Base-by-base conservation (phyloP, 2,797 vertebrate genomes). In the Poeciliopsis paucimaculata region DNA sequence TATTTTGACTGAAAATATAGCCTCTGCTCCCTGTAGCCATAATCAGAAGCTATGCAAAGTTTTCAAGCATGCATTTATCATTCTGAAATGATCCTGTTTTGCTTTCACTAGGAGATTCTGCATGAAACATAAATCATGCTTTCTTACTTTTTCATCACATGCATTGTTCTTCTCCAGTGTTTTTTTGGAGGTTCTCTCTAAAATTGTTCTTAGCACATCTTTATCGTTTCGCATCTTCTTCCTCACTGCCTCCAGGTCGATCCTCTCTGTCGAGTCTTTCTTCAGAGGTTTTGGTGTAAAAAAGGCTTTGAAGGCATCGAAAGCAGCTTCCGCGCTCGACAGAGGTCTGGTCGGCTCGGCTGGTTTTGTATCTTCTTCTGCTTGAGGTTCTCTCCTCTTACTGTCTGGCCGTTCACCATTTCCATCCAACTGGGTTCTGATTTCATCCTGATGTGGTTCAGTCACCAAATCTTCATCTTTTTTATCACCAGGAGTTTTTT, bases 251-350 rank as follows among this genome's bases (percentile, higher is more conserved):
- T 97, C 97, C 78, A 97, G 91, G 80, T 97, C 97, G 47, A 94
- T 89, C 74, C 93, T 87, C 77, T 97, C 96, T 1, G 93, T 87
- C 1, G 95, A 95, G 76, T 96, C 96, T 84, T 93, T 98, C 92
- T 94, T 98, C 43, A 96, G 86, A 88, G 97, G 95, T 77, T 96
- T 96, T 15, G 95, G 94, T 0, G 96, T 96, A 84, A 99, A 99
- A 75, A 99, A 97, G 53, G 98, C 97, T 91, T 97, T 99, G 86
- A 99, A 97, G n/a, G 96, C 97, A n/a, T 97, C 97, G 47, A 99
- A 94, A 5, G 97, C 96, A 2, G 96, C 96, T 83, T 99, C 98
- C 9, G 96, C 93, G 0, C 92, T 91, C 28, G 91, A 92, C 55
- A 92, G 72, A 0, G 91, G 20, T 85, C 91, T 95, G 0, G 12